Evolutionary conservation across 2,797 vertebrate species (phyloP).

Genomic region (Clarias platycephalus): DNA sequence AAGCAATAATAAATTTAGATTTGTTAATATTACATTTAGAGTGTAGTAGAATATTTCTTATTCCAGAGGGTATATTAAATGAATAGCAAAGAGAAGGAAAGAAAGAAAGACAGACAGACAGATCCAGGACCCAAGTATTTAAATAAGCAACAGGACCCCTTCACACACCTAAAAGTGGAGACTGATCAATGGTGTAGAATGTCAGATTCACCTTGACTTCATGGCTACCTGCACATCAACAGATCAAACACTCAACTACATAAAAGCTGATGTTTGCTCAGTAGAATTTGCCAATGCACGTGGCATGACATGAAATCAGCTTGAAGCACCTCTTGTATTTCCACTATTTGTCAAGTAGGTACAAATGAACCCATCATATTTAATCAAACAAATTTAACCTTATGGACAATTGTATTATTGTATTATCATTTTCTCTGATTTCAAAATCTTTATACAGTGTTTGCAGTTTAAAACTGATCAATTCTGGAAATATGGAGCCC

Average conservation of each 20-base stretch:
- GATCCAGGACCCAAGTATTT: background rate
- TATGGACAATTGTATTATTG: background rate
- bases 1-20: background rate
- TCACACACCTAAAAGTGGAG: background rate
- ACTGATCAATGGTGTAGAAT: background rate
- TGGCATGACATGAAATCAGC: background rate
- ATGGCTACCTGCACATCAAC: conserved; percentile 11
- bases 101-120: no score
- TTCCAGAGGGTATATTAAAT: background rate
- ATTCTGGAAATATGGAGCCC: background rate
- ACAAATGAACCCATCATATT: background rate
- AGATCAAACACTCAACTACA: background rate
- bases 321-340: background rate
- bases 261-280: conserved; percentile 2
- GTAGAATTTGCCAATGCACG: background rate
- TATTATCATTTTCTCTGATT: background rate
- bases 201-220: conserved; percentile 9
- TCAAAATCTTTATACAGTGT: background rate
- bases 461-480: background rate
- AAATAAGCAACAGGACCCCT: background rate
- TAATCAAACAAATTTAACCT: background rate
- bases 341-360: background rate
- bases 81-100: background rate
- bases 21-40: background rate
- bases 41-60: background rate